Percentiles rank a stretch among this genome's conserved stretches.
phyloP scores from a whole-genome alignment of 2,888 invertebrate species.

The Notocelia uddmanniana region DNA sequence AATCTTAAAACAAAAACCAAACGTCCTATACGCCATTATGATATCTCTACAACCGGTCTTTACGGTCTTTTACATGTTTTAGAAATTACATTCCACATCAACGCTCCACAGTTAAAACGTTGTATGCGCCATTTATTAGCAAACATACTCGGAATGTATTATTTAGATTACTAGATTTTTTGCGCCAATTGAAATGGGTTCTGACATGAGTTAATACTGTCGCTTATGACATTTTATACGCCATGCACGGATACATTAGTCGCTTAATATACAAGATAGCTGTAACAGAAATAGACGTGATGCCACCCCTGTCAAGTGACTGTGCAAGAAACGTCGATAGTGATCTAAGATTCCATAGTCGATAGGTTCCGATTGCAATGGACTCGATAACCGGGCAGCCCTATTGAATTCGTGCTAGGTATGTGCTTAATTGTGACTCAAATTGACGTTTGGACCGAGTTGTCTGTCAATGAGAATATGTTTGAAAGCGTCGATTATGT shows the following conservation, averaged over 20 bases:
- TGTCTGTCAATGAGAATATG: conserved; percentile 55
- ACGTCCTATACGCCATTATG: conserved; percentile 76
- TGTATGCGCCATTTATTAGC: conserved; percentile 9
- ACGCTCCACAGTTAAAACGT: conserved; percentile 53
- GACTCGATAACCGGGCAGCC: conserved; percentile 78
- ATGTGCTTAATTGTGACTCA: conserved; percentile 84
- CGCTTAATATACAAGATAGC: conserved; percentile 80
- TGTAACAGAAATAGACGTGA: conserved; percentile 81
- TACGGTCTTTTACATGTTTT: conserved; percentile 67
- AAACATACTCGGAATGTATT: not conserved
- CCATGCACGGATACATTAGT: conserved; percentile 57
- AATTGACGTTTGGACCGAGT: conserved; percentile 76
- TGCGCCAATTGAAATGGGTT: not conserved
- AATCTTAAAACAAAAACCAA: conserved; percentile 71
- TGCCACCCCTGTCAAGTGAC: conserved; percentile 84
- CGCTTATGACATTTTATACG: conserved; percentile 9
- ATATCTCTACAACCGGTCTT: conserved; percentile 69
- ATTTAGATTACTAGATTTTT: not conserved
- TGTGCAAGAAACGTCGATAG: conserved; percentile 81
- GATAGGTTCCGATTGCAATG: conserved; percentile 74
- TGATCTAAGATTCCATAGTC: conserved; percentile 79
- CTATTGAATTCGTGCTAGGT: conserved; percentile 82
- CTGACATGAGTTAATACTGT: not conserved
- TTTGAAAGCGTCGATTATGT: conserved; percentile 36
- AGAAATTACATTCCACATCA: conserved; percentile 81